Conservation (phyloP, 2,113 vertebrate genomes). For the Rhagologus leucostigma region DNA sequence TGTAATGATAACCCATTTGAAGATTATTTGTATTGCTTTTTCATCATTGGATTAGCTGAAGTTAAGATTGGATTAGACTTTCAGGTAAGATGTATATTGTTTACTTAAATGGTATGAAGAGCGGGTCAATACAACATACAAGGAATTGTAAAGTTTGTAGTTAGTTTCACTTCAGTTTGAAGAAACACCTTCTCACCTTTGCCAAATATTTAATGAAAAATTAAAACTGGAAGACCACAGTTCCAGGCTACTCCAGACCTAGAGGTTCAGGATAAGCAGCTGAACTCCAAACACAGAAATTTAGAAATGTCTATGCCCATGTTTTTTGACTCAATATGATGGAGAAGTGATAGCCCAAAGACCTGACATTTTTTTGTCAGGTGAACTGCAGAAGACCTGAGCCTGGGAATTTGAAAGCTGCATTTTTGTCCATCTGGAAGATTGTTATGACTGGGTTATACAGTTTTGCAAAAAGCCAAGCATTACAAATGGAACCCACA, state of each 20-base stretch:
- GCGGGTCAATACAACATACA: not conserved
- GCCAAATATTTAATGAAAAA: not conserved
- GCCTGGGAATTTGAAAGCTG: not conserved
- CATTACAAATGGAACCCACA: not conserved
- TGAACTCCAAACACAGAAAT: not conserved
- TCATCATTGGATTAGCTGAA: not conserved
- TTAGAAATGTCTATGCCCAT: not conserved
- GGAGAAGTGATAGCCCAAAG: not conserved
- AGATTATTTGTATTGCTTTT: not conserved
- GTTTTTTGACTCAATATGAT: not conserved
- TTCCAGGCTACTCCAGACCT: not conserved
- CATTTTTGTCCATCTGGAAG: not conserved
- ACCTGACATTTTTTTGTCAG: not conserved
- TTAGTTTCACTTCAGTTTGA: not conserved
- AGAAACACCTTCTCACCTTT: not conserved
- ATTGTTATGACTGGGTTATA: not conserved
- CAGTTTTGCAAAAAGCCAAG: not conserved
- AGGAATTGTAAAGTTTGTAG: not conserved
- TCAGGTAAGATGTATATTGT: not conserved
- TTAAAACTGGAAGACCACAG: not conserved
- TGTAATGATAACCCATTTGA: not conserved
- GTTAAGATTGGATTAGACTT: not conserved
- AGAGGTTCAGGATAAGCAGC: not conserved
- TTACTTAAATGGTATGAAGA: not conserved
- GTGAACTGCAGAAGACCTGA: not conserved